A percentile compares a stretch with the other conserved stretches of the same genome.
Conservation (phyloP, 2,797 vertebrate genomes). For the Morus bassanus region DNA sequence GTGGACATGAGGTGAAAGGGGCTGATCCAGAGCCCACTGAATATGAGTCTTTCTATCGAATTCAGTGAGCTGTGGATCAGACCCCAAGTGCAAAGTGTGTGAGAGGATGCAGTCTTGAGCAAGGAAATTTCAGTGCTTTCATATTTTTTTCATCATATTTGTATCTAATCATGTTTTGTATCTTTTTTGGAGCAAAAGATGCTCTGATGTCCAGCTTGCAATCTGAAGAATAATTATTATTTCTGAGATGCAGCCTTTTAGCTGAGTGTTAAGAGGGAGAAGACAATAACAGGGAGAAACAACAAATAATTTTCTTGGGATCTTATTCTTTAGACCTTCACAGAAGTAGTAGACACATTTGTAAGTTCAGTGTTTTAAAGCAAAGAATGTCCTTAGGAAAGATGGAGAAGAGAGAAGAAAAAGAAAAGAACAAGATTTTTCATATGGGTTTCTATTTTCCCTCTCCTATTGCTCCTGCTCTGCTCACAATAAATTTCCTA, state of each 20-base stretch:
- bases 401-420: neutral
- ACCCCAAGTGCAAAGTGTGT: neutral
- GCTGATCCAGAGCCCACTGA: neutral
- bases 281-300: neutral
- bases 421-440: neutral
- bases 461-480: neutral
- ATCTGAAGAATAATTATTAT: conserved; percentile 18
- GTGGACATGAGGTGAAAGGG: neutral
- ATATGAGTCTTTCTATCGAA: neutral
- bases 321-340: conserved; percentile 10
- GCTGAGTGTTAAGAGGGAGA: neutral
- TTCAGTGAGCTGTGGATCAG: neutral
- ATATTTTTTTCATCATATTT: neutral
- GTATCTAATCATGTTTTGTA: neutral
- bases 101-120: neutral
- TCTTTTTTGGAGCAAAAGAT: neutral
- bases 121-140: neutral
- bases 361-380: neutral
- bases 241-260: neutral
- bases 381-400: neutral
- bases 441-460: neutral
- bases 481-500: neutral
- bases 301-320: neutral
- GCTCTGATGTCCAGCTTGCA: neutral
- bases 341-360: neutral